These are phyloP conservation scores for Mormyrus lacerda DNA, from an alignment of 2,113 vertebrate species.

Conservation along the genomic window DNA sequence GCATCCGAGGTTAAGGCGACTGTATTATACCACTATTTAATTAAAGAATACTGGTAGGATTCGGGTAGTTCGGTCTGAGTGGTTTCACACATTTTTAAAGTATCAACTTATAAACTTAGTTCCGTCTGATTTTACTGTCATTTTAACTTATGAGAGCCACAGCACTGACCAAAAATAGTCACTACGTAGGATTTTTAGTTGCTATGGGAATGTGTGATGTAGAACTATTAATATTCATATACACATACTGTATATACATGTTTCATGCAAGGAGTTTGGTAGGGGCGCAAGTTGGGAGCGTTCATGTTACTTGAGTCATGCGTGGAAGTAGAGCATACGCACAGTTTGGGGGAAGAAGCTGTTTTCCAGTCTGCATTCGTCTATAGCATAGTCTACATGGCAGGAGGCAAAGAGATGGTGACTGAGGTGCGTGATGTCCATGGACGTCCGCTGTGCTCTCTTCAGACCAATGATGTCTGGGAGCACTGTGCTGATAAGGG, in stretches of 20 bases:
- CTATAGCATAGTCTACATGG: no score
- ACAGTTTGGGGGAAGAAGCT: background rate
- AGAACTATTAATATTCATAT: background rate
- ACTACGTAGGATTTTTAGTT: background rate
- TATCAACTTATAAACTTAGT: no score
- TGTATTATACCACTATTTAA: no score
- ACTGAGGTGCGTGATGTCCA: background rate
- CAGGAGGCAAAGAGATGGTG: background rate
- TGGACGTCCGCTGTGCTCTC: background rate
- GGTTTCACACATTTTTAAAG: no score
- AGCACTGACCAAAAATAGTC: background rate
- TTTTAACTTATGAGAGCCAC: background rate
- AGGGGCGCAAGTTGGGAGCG: no score
- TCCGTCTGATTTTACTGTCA: no score
- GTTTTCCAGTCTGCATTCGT: background rate
- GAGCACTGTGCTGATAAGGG: background rate
- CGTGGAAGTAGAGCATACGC: background rate
- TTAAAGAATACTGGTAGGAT: no score
- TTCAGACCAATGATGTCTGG: background rate
- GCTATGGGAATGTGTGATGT: background rate
- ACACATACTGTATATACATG: background rate
- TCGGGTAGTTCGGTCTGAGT: no score
- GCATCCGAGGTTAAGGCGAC: no score
- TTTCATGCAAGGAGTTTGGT: background rate
- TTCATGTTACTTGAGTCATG: background rate